Evolutionary conservation across 2,113 vertebrate genomes (phyloP).

Genomic region (Hippocampus guttulatus): DNA sequence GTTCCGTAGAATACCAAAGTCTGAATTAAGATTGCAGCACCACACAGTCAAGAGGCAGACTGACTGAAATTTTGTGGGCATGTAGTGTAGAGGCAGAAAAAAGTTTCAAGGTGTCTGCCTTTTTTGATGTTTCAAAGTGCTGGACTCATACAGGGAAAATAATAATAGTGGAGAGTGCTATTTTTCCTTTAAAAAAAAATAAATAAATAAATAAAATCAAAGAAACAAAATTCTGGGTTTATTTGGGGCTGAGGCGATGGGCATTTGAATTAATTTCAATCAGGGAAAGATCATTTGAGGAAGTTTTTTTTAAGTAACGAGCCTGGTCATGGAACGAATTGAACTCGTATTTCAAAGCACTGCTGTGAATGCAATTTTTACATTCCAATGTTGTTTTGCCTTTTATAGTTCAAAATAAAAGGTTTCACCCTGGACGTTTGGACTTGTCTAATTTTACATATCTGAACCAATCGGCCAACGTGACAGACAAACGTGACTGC

Average conservation of each 20-base stretch:
- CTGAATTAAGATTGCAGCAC: background rate
- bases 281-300: too few relatives aligned
- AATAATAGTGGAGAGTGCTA: background rate
- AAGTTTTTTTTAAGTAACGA: too few relatives aligned
- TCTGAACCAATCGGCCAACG: background rate
- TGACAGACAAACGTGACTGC: background rate
- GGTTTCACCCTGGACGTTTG: background rate
- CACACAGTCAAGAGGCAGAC: too few relatives aligned
- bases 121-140: background rate
- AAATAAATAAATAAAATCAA: too few relatives aligned
- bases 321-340: too few relatives aligned
- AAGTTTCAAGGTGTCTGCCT: too few relatives aligned
- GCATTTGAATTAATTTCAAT: too few relatives aligned
- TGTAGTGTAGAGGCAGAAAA: background rate
- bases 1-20: background rate
- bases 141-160: background rate
- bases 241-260: too few relatives aligned
- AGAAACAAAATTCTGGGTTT: too few relatives aligned
- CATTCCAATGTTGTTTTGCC: constrained; percentile 35
- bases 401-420: background rate
- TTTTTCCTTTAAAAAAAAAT: too few relatives aligned
- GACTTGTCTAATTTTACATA: background rate
- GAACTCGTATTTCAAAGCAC: too few relatives aligned
- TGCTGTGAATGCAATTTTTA: background rate
- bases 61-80: background rate